Evolutionary conservation across 2,113 vertebrate species (phyloP).

Genomic region (Malurus cyaneus): DNA sequence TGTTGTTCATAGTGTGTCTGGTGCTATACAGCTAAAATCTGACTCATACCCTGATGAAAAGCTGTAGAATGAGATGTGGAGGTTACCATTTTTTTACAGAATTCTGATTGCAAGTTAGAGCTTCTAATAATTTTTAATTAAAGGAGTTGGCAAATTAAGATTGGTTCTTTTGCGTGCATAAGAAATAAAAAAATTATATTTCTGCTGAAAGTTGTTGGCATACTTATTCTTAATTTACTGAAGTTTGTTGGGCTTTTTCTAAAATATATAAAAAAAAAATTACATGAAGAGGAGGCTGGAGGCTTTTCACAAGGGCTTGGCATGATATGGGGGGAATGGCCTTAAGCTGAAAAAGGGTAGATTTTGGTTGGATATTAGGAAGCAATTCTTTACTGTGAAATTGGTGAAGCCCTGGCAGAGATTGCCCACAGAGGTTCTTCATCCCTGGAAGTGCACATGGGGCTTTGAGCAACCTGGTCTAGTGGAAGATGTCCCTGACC

Average conservation of each 20-base stretch:
- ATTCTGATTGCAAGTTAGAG: background rate
- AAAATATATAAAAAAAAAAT: background rate
- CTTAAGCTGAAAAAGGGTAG: background rate
- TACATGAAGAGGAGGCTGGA: background rate
- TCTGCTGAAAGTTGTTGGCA: background rate
- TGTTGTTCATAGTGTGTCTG: background rate
- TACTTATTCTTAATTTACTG: background rate
- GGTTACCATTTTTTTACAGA: background rate
- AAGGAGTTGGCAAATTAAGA: background rate
- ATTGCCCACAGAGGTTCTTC: no score
- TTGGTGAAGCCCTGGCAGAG: background rate
- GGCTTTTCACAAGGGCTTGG: background rate
- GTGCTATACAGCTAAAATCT: background rate
- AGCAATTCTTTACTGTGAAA: background rate
- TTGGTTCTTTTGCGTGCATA: background rate
- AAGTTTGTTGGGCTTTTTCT: background rate
- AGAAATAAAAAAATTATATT: background rate
- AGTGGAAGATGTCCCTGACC: background rate
- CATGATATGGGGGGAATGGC: background rate
- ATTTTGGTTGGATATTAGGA: background rate
- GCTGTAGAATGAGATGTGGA: slow-evolving; percentile 4
- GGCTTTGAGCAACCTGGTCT: background rate
- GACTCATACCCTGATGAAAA: slow-evolving; percentile 3
- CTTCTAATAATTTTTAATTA: background rate
- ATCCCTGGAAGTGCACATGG: background rate